phyloP scores from a whole-genome alignment of 1,140 invertebrate genomes.

The Drosophila gunungcola region DNA sequence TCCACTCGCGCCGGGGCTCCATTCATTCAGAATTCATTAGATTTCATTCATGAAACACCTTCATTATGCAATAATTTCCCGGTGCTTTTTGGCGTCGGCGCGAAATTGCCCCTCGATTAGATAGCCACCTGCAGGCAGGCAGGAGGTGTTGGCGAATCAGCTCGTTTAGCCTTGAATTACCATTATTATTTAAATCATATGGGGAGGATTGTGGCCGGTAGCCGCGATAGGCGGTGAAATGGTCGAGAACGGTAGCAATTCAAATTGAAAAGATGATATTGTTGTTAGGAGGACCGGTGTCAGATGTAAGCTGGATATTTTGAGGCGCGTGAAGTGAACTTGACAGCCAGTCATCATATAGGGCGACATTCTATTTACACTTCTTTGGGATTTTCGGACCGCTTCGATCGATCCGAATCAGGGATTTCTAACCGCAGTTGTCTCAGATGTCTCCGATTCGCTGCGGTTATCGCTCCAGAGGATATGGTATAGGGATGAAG shows the following conservation, averaged over 20 bases:
- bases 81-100: constrained; percentile 29
- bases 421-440: constrained; percentile 3
- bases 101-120: constrained; percentile 79
- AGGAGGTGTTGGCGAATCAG: constrained; percentile 78
- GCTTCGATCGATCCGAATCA: constrained; percentile 2
- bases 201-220: constrained; percentile 33
- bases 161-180: constrained; percentile 74
- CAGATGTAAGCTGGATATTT: constrained; percentile 7
- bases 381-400: constrained; percentile 4
- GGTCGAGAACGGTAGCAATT: constrained; percentile 35
- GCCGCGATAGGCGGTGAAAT: constrained; percentile 34
- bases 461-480: constrained; percentile 58
- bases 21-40: constrained; percentile 84
- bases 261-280: background rate
- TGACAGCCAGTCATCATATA: constrained; percentile 28
- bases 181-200: constrained; percentile 80
- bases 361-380: constrained; percentile 32
- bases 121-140: constrained; percentile 47
- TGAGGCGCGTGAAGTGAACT: constrained; percentile 19
- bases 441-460: constrained; percentile 50
- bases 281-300: constrained; percentile 10
- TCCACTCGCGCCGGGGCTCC: constrained; percentile 18
- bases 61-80: constrained; percentile 75
- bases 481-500: background rate
- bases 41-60: constrained; percentile 84